Evolutionary conservation across 1,140 invertebrate species (phyloP).

Genomic region (Reticulitermes speratus): DNA sequence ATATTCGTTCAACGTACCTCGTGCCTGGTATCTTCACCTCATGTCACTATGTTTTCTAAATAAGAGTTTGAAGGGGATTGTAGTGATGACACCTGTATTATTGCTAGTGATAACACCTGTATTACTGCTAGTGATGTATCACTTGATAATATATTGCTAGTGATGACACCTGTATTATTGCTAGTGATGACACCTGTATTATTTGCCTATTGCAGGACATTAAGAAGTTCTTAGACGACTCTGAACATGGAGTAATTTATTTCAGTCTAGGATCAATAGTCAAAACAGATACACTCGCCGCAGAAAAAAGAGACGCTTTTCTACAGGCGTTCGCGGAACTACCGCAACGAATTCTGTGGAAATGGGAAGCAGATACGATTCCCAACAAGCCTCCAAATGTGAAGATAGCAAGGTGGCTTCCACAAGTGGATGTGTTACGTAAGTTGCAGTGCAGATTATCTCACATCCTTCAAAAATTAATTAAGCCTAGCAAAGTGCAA

Average conservation of each 20-base stretch:
- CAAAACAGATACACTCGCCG: constrained; percentile 38
- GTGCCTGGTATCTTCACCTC: too few relatives aligned
- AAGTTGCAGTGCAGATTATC: constrained; percentile 38
- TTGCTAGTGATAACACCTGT: too few relatives aligned
- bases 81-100: too few relatives aligned
- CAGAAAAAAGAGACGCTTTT: constrained; percentile 38
- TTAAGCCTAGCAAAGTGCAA: too few relatives aligned
- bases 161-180: too few relatives aligned
- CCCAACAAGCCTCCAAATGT: constrained; percentile 58
- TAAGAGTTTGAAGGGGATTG: too few relatives aligned
- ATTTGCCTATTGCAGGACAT: constrained; percentile 36
- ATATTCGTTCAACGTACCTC: too few relatives aligned
- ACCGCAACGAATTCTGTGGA: constrained; percentile 56
- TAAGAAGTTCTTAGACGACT: constrained; percentile 35
- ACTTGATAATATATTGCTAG: too few relatives aligned
- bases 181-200: constrained; percentile 29
- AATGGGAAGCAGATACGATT: constrained; percentile 53
- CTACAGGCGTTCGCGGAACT: constrained; percentile 44
- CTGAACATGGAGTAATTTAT: constrained; percentile 44
- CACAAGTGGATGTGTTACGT: constrained; percentile 64
- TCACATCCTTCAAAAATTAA: too few relatives aligned
- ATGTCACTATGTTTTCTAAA: too few relatives aligned
- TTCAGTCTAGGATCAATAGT: constrained; percentile 46
- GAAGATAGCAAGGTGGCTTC: constrained; percentile 59
- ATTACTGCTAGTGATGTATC: too few relatives aligned